Percentiles rank a stretch among this genome's conserved stretches.
phyloP scores from a whole-genome alignment of 2,888 invertebrate genomes.

The Melinopterus prodromus region DNA sequence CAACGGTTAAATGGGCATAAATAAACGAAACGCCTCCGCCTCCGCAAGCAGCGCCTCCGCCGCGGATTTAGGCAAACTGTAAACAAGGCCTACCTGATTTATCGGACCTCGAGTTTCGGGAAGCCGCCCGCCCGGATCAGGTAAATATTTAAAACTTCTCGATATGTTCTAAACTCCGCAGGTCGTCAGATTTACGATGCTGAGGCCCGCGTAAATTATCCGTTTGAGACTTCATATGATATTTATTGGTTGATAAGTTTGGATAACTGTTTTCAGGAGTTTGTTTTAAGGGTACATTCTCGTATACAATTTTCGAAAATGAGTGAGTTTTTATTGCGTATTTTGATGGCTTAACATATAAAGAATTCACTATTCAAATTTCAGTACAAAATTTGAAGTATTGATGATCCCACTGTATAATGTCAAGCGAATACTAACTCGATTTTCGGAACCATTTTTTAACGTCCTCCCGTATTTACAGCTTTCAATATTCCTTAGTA shows the following conservation, averaged over 20 bases:
- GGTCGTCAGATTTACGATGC: background rate
- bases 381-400: too few species aligned
- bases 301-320: too few species aligned
- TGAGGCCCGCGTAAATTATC: background rate
- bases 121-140: background rate
- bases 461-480: too few species aligned
- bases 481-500: too few species aligned
- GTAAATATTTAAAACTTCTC: slow-evolving; percentile 4
- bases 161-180: background rate
- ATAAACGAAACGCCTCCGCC: slow-evolving; percentile 29
- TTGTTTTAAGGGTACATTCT: too few species aligned
- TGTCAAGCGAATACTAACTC: too few species aligned
- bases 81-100: background rate
- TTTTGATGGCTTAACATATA: too few species aligned
- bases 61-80: background rate
- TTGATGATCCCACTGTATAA: too few species aligned
- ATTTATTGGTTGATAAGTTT: background rate
- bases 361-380: too few species aligned
- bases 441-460: too few species aligned
- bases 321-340: too few species aligned
- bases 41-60: slow-evolving; percentile 9
- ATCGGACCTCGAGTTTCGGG: slow-evolving; percentile 4
- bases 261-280: background rate
- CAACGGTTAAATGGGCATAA: slow-evolving; percentile 33
- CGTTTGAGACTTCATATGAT: background rate